These are phyloP conservation scores for Zoanthus sansibaricus DNA, from an alignment of 92 coral and sea anemone species.

Conservation along the genomic window DNA sequence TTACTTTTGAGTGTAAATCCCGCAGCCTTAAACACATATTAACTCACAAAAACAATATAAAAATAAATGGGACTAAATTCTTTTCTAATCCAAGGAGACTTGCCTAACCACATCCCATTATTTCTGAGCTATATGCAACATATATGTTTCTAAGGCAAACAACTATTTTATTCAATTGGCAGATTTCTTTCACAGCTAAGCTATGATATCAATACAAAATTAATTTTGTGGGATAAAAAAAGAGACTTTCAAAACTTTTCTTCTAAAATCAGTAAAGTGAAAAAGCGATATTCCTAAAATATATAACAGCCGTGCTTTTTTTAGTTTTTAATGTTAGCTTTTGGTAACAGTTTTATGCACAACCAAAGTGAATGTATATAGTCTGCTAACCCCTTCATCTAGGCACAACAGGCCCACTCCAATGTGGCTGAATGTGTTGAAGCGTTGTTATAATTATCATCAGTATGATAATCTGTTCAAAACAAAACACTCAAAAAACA, in stretches of 20 bases:
- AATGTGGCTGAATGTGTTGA: too few species aligned
- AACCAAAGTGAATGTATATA: too few species aligned
- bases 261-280: too few species aligned
- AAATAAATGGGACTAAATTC: background rate
- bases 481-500: too few species aligned
- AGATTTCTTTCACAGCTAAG: background rate
- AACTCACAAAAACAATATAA: background rate
- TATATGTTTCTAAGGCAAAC: background rate
- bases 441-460: too few species aligned
- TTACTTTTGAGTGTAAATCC: background rate
- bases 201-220: background rate
- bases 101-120: conserved; percentile 22
- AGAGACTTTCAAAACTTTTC: background rate
- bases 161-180: background rate
- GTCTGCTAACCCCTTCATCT: too few species aligned
- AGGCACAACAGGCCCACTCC: too few species aligned
- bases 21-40: background rate
- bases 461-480: too few species aligned
- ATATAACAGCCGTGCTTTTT: too few species aligned
- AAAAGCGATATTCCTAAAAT: too few species aligned
- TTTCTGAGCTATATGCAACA: background rate
- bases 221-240: background rate
- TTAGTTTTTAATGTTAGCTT: too few species aligned
- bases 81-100: background rate
- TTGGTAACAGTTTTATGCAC: too few species aligned